Base-by-base conservation (phyloP, 2,113 vertebrate species). In the Cercocebus atys region DNA sequence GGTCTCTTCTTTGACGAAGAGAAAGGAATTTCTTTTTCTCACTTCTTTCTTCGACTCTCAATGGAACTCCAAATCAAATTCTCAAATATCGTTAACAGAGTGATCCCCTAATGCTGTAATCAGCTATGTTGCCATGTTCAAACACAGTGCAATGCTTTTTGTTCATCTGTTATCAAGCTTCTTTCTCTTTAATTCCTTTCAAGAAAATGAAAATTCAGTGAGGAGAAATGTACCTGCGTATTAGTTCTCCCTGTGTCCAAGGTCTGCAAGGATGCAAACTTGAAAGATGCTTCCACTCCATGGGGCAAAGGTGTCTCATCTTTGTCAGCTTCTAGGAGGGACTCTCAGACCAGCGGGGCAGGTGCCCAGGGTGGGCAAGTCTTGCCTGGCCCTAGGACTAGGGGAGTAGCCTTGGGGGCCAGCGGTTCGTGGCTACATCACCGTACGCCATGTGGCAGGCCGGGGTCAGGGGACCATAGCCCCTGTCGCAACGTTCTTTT, bases 21-120 rank as follows among this genome's bases (percentile, higher is more conserved):
- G 20, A 20, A 76, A 4, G 17, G 10, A 70, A 52, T 92, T 93
- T 92, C 47, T 81, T 92, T 88, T 59, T 80, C 47, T 92, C 16
- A 55, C 5, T 70, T 82, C 57, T 75, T 50, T 94, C n/a, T 23
- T 27, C 5, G 50, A 27, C 25, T 35, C 25, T 70, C 45, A 78
- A 1, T 68, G 78, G 8, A 79, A 88, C 6, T 30, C 1, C 32
- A 45, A 83, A 43, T 84, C 70, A 68, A 70, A 81, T 73, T 72
- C 59, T 83, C 47, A 52, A 25, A n/a, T 43, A 89, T 92, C 35
- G 43, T 45, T n/a, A 17, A 43, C 1, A 50, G 57, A 81, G n/a
- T 3, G 16, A 25, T 64, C 40, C 76, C 30, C 38, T n/a, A 52
- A 3, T 18, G 32, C n/a, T 27, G 22, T 25, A 57, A 64, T 30